Conservation (phyloP, 2,113 vertebrate genomes). For the Oreochromis aureus region DNA sequence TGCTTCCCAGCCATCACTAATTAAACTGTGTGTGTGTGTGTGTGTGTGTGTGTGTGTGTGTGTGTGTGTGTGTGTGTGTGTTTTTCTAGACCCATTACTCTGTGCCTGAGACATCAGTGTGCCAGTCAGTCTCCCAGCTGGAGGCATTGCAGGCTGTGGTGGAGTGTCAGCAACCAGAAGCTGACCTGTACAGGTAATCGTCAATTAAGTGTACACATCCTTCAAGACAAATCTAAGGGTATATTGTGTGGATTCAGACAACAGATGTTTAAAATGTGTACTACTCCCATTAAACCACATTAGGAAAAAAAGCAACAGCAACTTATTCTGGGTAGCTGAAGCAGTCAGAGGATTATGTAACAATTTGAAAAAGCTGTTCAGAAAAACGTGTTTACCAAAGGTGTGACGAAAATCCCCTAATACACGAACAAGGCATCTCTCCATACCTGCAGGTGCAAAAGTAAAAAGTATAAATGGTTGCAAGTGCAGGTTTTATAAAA, state of each 20-base stretch:
- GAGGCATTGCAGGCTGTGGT: slow-evolving; percentile 88
- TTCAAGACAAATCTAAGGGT: not conserved
- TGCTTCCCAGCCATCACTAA: not conserved
- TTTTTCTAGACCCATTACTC: slow-evolving; percentile 82
- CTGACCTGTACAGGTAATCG: slow-evolving; percentile 90
- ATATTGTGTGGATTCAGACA: accelerated
- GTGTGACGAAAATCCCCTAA: not conserved
- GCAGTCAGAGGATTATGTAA: not conserved
- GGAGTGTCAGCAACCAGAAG: slow-evolving; percentile 95
- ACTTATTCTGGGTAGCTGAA: not conserved
- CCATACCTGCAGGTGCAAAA: not conserved
- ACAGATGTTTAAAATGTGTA: not conserved
- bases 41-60: not conserved
- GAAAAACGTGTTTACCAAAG: not conserved
- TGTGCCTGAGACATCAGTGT: slow-evolving; percentile 88
- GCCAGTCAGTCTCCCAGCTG: slow-evolving; percentile 86
- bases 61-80: not conserved
- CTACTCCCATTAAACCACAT: not conserved
- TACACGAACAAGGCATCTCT: not conserved
- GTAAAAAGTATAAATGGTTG: not conserved
- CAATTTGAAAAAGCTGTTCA: not conserved
- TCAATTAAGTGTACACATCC: not conserved
- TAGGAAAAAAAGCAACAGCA: not conserved
- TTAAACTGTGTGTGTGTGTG: no score
- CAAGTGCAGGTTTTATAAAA: not conserved